phyloP scores from a whole-genome alignment of 2,888 invertebrate species.

The Ganaspis brasiliensis region DNA sequence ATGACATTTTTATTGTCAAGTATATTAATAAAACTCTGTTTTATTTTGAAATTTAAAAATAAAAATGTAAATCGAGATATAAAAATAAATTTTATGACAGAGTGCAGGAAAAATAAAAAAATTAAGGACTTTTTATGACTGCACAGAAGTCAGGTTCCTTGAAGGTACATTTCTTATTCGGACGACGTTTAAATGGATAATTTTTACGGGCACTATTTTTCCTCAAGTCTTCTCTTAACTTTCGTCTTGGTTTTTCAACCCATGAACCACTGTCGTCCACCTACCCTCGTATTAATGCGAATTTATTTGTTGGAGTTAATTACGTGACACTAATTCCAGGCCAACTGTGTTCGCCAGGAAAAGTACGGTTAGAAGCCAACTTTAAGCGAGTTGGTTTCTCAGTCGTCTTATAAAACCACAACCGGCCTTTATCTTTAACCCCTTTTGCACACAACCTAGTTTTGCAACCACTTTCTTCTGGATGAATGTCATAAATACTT shows the following conservation, averaged over 20 bases:
- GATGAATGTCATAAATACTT: constrained; percentile 48
- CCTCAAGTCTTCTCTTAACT: constrained; percentile 59
- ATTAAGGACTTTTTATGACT: constrained; percentile 59
- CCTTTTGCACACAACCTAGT: constrained; percentile 45
- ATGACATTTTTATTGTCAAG: too few species aligned
- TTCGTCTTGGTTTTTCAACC: constrained; percentile 51
- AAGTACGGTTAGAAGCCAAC: constrained; percentile 62
- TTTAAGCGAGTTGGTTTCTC: constrained; percentile 58
- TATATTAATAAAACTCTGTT: too few species aligned
- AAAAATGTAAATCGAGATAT: background rate
- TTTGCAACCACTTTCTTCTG: constrained; percentile 49
- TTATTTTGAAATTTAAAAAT: too few species aligned
- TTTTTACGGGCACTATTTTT: constrained; percentile 76
- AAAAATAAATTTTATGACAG: background rate
- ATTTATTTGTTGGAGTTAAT: constrained; percentile 78
- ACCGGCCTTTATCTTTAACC: constrained; percentile 43
- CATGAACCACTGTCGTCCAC: constrained; percentile 56
- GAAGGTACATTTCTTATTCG: constrained; percentile 74
- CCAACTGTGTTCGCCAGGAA: constrained; percentile 71
- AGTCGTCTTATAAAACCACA: constrained; percentile 59
- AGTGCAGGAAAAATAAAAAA: background rate
- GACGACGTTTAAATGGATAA: constrained; percentile 75
- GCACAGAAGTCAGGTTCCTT: constrained; percentile 67
- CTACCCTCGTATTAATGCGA: constrained; percentile 72
- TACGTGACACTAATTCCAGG: constrained; percentile 78